Conservation (phyloP, 2,888 invertebrate genomes). For the Colletes collaris region DNA sequence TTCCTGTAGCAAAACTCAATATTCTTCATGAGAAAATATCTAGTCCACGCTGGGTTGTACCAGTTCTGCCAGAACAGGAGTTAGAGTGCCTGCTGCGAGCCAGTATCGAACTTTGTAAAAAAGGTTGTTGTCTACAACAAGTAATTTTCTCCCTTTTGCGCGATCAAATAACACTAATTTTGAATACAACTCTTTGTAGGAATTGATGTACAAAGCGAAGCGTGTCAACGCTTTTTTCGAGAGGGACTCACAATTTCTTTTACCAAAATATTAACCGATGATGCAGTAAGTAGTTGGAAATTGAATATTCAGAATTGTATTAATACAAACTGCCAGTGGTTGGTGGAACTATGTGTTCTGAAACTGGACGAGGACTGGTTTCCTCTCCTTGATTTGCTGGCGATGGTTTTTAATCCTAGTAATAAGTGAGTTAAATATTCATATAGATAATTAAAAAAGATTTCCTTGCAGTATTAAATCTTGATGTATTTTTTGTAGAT, state of each 20-base stretch:
- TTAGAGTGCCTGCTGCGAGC: conserved; percentile 95
- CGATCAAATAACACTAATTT: background rate
- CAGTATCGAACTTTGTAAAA: conserved; percentile 93
- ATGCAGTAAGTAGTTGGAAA: conserved; percentile 99
- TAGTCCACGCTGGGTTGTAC: conserved; percentile 98
- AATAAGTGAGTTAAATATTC: conserved; percentile 89
- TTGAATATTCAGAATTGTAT: conserved; percentile 98
- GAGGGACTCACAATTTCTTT: conserved; percentile 97
- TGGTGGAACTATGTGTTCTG: conserved; percentile 95
- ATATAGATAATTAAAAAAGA: background rate
- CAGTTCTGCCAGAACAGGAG: conserved; percentile 98
- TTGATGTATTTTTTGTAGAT: conserved; percentile 84
- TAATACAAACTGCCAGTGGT: conserved; percentile 95
- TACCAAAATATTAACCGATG: conserved; percentile 98
- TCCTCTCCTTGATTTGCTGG: conserved; percentile 94
- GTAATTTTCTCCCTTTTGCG: background rate
- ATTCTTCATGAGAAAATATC: conserved; percentile 98
- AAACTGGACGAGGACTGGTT: conserved; percentile 96
- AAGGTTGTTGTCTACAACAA: conserved; percentile 85
- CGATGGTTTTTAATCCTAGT: conserved; percentile 97
- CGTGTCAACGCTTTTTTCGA: conserved; percentile 97
- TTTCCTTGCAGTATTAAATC: background rate
- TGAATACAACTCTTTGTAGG: conserved; percentile 84
- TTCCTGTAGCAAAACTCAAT: conserved; percentile 94
- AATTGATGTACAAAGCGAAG: conserved; percentile 93